Evolutionary conservation across 2,797 vertebrate species (phyloP).

Genomic region (Sebastolobus altivelis): DNA sequence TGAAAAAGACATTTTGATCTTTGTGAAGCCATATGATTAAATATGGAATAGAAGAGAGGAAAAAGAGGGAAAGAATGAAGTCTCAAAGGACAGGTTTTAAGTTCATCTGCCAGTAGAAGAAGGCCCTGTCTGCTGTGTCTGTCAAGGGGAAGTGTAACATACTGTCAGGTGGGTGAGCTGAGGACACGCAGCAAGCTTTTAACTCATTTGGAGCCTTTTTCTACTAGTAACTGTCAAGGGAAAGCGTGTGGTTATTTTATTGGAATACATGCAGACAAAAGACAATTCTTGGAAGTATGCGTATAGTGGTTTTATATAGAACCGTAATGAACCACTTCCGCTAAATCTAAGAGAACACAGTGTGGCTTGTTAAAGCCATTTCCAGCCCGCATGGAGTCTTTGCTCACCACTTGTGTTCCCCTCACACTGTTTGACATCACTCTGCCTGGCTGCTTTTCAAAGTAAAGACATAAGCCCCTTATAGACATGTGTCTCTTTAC

Average conservation of each 20-base stretch:
- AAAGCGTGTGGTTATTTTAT: background rate
- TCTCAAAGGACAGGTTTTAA: constrained; percentile 50
- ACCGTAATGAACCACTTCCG: background rate
- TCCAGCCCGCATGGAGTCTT: background rate
- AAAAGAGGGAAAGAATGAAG: constrained; percentile 4
- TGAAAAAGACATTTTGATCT: constrained; percentile 16
- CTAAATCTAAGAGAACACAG: background rate
- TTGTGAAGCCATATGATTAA: constrained; percentile 15
- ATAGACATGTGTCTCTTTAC: background rate
- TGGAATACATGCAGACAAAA: background rate
- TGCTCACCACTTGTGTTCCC: background rate
- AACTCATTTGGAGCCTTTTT: constrained; percentile 13
- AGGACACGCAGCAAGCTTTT: constrained; percentile 1
- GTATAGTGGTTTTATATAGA: background rate
- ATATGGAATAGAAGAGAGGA: constrained; percentile 21
- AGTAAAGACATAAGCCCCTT: background rate
- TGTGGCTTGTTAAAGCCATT: background rate
- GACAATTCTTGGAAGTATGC: background rate
- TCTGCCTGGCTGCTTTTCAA: background rate
- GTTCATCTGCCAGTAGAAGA: constrained; percentile 47
- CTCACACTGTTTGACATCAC: background rate
- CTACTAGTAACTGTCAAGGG: background rate
- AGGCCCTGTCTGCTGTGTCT: constrained; percentile 19
- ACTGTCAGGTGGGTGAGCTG: constrained; percentile 20
- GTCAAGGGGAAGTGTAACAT: constrained; percentile 43